phyloP scores from a whole-genome alignment of 2,113 vertebrate species.

The Chauna torquata region DNA sequence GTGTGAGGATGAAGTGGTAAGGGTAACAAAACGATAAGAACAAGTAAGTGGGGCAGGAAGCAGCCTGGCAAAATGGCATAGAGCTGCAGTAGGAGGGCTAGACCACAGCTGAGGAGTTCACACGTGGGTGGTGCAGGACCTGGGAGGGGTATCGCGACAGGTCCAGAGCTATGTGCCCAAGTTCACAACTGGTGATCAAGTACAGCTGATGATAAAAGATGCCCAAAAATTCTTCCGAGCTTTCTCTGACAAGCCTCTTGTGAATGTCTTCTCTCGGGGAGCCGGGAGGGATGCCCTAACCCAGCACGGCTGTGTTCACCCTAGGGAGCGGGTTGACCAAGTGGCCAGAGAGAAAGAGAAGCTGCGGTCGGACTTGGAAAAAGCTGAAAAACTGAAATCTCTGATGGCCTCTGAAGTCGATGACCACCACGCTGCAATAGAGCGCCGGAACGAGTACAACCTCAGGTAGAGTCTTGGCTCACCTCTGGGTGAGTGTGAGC shows the following conservation, averaged over 20 bases:
- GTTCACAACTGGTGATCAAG: not conserved
- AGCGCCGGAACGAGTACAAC: slow-evolving; percentile 87
- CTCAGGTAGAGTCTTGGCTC: slow-evolving; percentile 75
- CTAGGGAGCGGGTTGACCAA: slow-evolving; percentile 87
- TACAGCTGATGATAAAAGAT: not conserved
- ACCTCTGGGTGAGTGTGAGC: not conserved
- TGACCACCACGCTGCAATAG: slow-evolving; percentile 90
- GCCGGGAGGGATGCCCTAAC: not conserved
- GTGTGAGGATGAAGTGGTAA: not conserved
- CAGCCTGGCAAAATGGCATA: not conserved
- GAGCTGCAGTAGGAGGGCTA: fast-evolving
- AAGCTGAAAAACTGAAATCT: slow-evolving; percentile 88
- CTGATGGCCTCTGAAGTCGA: slow-evolving; percentile 93
- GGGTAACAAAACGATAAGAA: not conserved
- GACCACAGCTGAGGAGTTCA: not conserved
- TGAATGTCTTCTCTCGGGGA: not conserved
- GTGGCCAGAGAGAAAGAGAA: slow-evolving; percentile 91
- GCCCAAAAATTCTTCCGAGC: not conserved
- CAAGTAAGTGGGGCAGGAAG: not conserved
- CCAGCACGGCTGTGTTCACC: not conserved
- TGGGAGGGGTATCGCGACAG: too few species aligned
- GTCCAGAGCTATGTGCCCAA: not conserved
- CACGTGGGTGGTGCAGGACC: not conserved
- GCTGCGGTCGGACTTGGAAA: slow-evolving; percentile 88
- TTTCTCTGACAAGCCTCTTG: not conserved